A percentile compares a stretch with the other conserved stretches of the same genome.
Evolutionary conservation across 2,797 vertebrate species (phyloP).

Genomic region (Sparus aurata): DNA sequence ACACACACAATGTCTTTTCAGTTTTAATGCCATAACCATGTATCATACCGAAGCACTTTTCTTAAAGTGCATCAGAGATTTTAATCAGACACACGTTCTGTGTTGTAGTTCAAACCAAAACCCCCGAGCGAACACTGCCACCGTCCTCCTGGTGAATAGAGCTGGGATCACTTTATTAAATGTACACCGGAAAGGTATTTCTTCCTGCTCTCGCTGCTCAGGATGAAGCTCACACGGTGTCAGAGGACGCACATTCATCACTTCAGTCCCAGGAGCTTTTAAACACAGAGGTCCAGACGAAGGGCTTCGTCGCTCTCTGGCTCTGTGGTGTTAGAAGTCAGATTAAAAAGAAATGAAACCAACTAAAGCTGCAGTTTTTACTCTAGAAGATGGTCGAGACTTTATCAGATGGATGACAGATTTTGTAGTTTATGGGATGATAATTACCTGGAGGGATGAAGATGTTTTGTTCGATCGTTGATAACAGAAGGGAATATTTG

Average conservation of each 20-base stretch:
- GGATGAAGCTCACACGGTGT: slow-evolving; percentile 1
- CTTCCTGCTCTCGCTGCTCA: not conserved
- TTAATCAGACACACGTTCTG: slow-evolving; percentile 3
- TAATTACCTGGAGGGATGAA: too few relatives aligned
- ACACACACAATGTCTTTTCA: slow-evolving; percentile 22
- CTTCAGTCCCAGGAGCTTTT: not conserved
- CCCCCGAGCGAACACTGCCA: not conserved
- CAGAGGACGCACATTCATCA: not conserved
- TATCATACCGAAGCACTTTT: slow-evolving; percentile 45
- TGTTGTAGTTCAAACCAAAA: slow-evolving; percentile 4
- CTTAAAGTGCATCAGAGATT: slow-evolving; percentile 13
- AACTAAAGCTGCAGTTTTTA: not conserved
- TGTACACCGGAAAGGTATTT: not conserved
- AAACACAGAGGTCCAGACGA: not conserved
- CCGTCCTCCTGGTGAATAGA: not conserved
- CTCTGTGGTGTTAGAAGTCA: not conserved
- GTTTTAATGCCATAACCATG: slow-evolving; percentile 56
- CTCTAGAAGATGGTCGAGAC: not conserved
- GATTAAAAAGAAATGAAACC: not conserved
- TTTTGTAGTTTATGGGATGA: not conserved
- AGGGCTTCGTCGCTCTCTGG: slow-evolving; percentile 1
- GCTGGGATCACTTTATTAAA: not conserved
- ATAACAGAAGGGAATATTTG: too few relatives aligned
- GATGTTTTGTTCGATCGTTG: too few relatives aligned
- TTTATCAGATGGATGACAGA: not conserved